Evolutionary conservation across 2,888 invertebrate species (phyloP).

Genomic region (Drosophila villosipedis): DNA sequence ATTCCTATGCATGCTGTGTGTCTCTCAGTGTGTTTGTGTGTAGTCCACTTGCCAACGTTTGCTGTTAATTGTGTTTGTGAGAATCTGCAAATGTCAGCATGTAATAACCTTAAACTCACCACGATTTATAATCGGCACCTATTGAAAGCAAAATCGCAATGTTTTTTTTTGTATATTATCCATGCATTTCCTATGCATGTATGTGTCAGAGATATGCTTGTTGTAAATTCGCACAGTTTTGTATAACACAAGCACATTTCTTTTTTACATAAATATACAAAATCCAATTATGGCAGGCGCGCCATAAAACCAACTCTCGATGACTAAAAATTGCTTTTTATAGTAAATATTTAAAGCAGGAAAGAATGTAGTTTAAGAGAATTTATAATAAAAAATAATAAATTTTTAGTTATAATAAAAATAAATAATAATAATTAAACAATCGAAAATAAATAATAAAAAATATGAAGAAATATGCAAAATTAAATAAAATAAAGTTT

Average conservation of each 20-base stretch:
- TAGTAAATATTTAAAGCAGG: not conserved
- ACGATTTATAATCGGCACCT: not conserved
- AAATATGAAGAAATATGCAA: not conserved
- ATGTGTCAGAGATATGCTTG: not conserved
- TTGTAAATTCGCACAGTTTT: not conserved
- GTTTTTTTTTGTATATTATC: not conserved
- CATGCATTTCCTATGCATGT: not conserved
- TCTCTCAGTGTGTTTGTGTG: not conserved
- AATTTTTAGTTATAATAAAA: not conserved
- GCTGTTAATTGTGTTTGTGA: not conserved
- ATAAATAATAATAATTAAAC: not conserved
- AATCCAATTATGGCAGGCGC: not conserved
- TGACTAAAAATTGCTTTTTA: not conserved
- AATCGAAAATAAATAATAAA: not conserved
- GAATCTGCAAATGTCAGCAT: conserved; percentile 26
- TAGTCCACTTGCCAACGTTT: conserved; percentile 13
- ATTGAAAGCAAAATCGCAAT: not conserved
- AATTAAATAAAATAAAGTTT: not conserved
- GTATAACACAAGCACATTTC: not conserved
- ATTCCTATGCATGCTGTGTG: not conserved
- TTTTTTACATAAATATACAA: not conserved
- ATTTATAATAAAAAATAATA: not conserved
- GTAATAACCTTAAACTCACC: conserved; percentile 14
- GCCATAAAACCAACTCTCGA: not conserved
- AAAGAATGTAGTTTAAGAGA: not conserved